Conservation (phyloP, 2,888 invertebrate species). For the Rosalia funebris region DNA sequence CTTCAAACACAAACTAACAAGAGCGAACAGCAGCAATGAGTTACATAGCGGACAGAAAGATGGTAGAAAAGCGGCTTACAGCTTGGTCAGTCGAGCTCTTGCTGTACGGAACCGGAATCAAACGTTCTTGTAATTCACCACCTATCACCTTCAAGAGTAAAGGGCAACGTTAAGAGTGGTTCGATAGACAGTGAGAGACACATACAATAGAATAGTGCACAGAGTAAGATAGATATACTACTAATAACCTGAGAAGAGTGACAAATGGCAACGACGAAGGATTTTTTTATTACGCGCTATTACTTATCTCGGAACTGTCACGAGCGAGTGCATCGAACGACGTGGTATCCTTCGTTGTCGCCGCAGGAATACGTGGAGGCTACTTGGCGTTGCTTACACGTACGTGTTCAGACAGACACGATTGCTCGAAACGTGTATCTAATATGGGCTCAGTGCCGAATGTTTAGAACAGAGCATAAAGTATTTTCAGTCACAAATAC, state of each 20-base stretch:
- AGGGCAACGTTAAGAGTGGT: conserved; percentile 82
- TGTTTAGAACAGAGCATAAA: conserved; percentile 60
- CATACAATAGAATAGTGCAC: conserved; percentile 65
- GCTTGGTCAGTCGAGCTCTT: conserved; percentile 99
- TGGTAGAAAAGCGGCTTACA: conserved; percentile 87
- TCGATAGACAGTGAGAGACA: conserved; percentile 68
- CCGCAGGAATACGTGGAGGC: conserved; percentile 45
- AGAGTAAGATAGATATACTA: conserved; percentile 68
- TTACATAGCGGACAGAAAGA: conserved; percentile 66
- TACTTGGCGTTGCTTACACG: conserved; percentile 41
- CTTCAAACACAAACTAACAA: conserved; percentile 63
- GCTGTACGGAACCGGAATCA: conserved; percentile 99
- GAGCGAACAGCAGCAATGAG: conserved; percentile 63
- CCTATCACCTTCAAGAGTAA: conserved; percentile 99
- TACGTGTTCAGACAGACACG: conserved; percentile 62
- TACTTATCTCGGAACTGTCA: too few species aligned
- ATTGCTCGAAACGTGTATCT: conserved; percentile 64
- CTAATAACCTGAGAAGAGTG: conserved; percentile 57
- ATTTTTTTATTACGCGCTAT: too few species aligned
- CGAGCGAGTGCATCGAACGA: too few species aligned
- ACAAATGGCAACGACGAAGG: conserved; percentile 41
- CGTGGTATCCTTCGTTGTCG: conserved; percentile 46
- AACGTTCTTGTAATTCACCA: conserved; percentile 99
- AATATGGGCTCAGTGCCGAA: conserved; percentile 62
- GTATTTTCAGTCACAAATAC: conserved; percentile 32